Conservation (phyloP, 1,140 invertebrate species). For the Bombus balteatus region DNA sequence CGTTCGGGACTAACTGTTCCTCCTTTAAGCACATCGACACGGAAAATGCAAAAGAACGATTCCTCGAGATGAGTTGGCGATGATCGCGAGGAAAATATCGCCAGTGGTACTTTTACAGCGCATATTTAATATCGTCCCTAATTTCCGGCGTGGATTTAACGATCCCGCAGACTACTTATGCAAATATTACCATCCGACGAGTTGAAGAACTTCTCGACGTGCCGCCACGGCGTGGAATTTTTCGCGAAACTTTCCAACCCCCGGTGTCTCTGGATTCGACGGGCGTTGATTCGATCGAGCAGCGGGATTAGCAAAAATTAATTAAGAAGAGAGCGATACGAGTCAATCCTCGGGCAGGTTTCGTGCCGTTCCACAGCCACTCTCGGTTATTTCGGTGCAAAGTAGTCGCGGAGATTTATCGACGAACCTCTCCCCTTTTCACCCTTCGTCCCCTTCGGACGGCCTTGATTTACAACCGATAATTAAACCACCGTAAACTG, state of each 20-base stretch:
- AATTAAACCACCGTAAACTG: slow-evolving; percentile 80
- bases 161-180: slow-evolving; percentile 11
- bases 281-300: neutral
- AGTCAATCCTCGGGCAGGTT: slow-evolving; percentile 34
- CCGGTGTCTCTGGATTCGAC: neutral
- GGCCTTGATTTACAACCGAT: slow-evolving; percentile 78
- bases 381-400: slow-evolving; percentile 53
- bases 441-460: slow-evolving; percentile 9
- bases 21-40: neutral
- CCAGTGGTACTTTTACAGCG: neutral
- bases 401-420: slow-evolving; percentile 76
- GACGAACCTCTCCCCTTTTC: slow-evolving; percentile 51
- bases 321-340: slow-evolving; percentile 43
- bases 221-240: neutral
- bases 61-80: neutral
- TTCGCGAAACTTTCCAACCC: neutral
- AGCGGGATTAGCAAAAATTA: slow-evolving; percentile 42
- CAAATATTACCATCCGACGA: neutral
- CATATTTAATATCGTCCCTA: neutral
- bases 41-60: neutral
- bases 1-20: slow-evolving; percentile 24
- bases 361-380: slow-evolving; percentile 53
- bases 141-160: slow-evolving; percentile 26
- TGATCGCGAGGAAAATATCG: slow-evolving; percentile 18
- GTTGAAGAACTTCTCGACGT: neutral